Conservation (phyloP, 2,797 vertebrate species). For the Schizopygopsis malacanthus region DNA sequence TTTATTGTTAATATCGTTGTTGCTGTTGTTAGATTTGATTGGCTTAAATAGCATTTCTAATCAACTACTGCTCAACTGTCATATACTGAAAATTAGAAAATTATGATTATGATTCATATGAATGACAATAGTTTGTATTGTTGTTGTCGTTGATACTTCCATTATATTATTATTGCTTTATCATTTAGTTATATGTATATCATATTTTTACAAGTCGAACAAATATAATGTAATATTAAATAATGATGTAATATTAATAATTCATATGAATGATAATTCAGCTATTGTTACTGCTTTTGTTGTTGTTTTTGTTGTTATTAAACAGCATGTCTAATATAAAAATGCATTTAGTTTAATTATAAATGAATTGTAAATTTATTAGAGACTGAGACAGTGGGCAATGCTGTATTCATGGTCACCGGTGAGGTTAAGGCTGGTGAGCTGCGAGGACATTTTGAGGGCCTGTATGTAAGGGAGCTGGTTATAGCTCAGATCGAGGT, state of each 20-base stretch:
- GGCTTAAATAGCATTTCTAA: background rate
- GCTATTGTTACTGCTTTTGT: no score
- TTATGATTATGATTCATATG: background rate
- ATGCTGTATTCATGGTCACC: slow-evolving; percentile 60
- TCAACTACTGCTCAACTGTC: background rate
- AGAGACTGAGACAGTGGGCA: background rate
- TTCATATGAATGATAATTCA: no score
- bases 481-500: slow-evolving; percentile 86
- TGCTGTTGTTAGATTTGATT: background rate
- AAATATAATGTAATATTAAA: no score
- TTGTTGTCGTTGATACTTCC: background rate
- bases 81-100: background rate
- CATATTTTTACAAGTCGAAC: background rate
- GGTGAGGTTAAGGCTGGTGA: slow-evolving; percentile 80
- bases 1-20: background rate
- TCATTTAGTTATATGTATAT: background rate
- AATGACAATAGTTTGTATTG: background rate
- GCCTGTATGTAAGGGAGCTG: slow-evolving; percentile 84
- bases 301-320: no score
- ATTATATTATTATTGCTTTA: background rate
- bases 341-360: no score
- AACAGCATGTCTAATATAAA: no score
- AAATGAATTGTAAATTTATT: no score
- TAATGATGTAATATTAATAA: no score
- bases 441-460: slow-evolving; percentile 68